Conservation (phyloP, 2,888 invertebrate genomes). For the Kuschelorhynchus macadamiae region DNA sequence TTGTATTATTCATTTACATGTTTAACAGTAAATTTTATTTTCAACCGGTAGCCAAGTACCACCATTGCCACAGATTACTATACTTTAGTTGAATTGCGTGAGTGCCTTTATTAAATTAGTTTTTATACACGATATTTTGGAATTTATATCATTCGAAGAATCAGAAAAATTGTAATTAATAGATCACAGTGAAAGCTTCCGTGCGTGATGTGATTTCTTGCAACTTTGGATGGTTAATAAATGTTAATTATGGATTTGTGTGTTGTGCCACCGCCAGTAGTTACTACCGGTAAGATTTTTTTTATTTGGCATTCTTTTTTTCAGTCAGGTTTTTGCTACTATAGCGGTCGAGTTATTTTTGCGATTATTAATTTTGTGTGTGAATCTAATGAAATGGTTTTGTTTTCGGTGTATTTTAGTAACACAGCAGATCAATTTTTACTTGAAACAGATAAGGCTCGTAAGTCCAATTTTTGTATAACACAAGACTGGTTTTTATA, state of each 20-base stretch:
- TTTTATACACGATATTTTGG: slow-evolving; percentile 13
- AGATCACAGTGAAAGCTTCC: slow-evolving; percentile 25
- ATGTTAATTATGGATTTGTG: slow-evolving; percentile 34
- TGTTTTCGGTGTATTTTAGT: slow-evolving; percentile 17
- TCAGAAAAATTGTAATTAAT: slow-evolving; percentile 11
- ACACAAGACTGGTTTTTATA: too few relatives aligned
- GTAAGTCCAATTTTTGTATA: too few relatives aligned
- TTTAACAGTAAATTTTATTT: too few relatives aligned
- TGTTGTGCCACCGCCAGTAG: slow-evolving; percentile 25
- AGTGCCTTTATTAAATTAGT: slow-evolving; percentile 16
- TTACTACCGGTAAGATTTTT: slow-evolving; percentile 28
- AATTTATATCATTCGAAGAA: slow-evolving; percentile 28
- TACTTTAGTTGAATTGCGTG: slow-evolving; percentile 18
- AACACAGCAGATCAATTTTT: slow-evolving; percentile 3
- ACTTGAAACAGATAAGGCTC: slow-evolving; percentile 1
- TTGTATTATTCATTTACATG: too few relatives aligned
- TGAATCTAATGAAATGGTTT: slow-evolving; percentile 10
- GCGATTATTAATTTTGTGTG: neutral
- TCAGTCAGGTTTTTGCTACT: neutral
- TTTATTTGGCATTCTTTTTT: slow-evolving; percentile 3
- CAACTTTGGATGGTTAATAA: slow-evolving; percentile 1
- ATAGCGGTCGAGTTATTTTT: neutral
- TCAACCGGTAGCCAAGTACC: neutral
- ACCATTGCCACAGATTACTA: slow-evolving; percentile 14
- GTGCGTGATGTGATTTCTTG: slow-evolving; percentile 23